A percentile compares a stretch with the other conserved stretches of the same genome.
Evolutionary conservation across 2,797 vertebrate genomes (phyloP).

Genomic region (Cetoscarus ocellatus): DNA sequence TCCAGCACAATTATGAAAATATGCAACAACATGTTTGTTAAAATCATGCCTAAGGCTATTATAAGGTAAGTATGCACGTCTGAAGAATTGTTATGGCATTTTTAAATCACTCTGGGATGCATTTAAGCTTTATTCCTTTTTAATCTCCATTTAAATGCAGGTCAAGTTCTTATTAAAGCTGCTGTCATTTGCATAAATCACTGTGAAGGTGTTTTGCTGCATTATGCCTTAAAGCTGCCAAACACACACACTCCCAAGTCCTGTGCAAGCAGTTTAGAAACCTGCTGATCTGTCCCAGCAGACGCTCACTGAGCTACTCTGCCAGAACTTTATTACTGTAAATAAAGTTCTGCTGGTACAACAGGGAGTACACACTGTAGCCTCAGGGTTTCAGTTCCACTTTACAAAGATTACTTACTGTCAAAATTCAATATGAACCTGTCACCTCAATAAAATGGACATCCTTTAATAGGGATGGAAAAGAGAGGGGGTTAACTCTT

Average conservation of each 20-base stretch:
- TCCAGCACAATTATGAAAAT: not conserved
- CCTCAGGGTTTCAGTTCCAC: not conserved
- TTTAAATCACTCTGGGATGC: not conserved
- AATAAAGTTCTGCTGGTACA: slow-evolving; percentile 9
- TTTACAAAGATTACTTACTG: not conserved
- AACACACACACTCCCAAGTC: not conserved
- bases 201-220: slow-evolving; percentile 6
- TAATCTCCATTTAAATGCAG: not conserved
- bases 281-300: slow-evolving; percentile 8
- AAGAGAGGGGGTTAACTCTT: too few species aligned
- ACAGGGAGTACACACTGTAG: not conserved
- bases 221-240: not conserved
- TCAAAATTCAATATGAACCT: not conserved
- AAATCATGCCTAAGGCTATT: not conserved
- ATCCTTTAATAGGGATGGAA: too few species aligned
- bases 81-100: not conserved
- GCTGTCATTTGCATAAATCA: slow-evolving; percentile 10
- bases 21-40: not conserved
- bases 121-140: not conserved
- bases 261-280: slow-evolving; percentile 23
- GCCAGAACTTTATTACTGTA: not conserved
- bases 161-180: not conserved
- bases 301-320: not conserved
- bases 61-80: not conserved
- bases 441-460: not conserved